Evolutionary conservation across 2,113 vertebrate species (phyloP).

Genomic region (Rallus limicola): DNA sequence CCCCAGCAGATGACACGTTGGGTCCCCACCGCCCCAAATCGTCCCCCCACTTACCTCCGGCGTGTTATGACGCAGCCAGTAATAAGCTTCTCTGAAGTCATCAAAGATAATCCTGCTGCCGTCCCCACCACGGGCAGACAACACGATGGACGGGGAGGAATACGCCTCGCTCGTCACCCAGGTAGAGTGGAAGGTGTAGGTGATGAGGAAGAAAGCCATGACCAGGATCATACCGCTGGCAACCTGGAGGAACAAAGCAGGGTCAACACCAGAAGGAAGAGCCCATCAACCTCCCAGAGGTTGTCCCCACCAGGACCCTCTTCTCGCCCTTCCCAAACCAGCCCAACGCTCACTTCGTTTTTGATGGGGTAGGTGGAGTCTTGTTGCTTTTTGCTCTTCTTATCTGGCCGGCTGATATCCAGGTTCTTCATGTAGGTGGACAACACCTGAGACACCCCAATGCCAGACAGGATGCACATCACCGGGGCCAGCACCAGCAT

Average conservation of each 20-base stretch:
- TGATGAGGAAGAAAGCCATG: conserved; percentile 98
- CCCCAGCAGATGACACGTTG: accelerated
- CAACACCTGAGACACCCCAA: conserved; percentile 95
- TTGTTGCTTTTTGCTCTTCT: conserved; percentile 95
- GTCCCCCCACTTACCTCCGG: conserved; percentile 79
- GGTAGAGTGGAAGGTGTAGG: conserved; percentile 98
- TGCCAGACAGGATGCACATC: conserved; percentile 98
- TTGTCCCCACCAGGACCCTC: accelerated
- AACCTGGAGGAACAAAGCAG: conserved; percentile 74
- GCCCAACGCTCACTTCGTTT: conserved; percentile 83
- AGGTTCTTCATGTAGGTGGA: conserved; percentile 99
- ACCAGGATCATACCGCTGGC: conserved; percentile 99
- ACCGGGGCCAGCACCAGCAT: conserved; percentile 97
- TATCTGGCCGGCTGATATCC: conserved; percentile 94
- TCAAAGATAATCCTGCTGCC: conserved; percentile 98
- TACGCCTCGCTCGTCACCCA: conserved; percentile 99
- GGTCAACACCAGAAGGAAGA: accelerated
- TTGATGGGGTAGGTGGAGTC: conserved; percentile 98
- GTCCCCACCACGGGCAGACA: conserved; percentile 92
- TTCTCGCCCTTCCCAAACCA: accelerated
- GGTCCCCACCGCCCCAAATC: accelerated
- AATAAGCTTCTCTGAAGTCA: conserved; percentile 98
- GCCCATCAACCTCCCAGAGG: accelerated
- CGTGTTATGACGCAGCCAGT: conserved; percentile 98
- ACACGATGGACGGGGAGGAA: conserved; percentile 95